Percentiles rank a stretch among this genome's conserved stretches.
These are phyloP conservation scores for Nyleta sp. DNA, from an alignment of 2,888 invertebrate species.

Conservation along the genomic window DNA sequence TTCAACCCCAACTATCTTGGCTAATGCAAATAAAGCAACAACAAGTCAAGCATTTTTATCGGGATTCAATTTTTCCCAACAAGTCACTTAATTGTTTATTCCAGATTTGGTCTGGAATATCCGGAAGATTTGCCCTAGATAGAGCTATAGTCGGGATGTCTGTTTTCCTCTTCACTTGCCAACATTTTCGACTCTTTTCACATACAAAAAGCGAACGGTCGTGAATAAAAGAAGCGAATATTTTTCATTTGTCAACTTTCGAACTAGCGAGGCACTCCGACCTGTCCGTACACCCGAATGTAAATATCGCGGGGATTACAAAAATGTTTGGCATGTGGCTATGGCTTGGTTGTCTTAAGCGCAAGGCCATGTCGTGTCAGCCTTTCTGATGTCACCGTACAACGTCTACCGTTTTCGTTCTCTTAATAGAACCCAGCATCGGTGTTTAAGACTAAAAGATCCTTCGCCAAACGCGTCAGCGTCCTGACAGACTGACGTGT, in stretches of 20 bases:
- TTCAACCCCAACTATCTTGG: too few relatives aligned
- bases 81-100: too few relatives aligned
- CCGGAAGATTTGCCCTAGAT: too few relatives aligned
- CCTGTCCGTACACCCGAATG: constrained; percentile 48
- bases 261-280: background rate
- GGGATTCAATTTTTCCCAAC: too few relatives aligned
- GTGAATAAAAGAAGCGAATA: constrained; percentile 20
- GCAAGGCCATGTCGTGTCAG: constrained; percentile 79
- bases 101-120: too few relatives aligned
- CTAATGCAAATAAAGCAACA: too few relatives aligned
- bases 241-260: constrained; percentile 51
- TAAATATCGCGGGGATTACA: constrained; percentile 67
- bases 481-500: constrained; percentile 72
- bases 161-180: too few relatives aligned
- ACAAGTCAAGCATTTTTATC: too few relatives aligned
- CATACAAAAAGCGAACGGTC: background rate
- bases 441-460: constrained; percentile 67
- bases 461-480: constrained; percentile 62
- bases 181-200: too few relatives aligned
- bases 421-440: constrained; percentile 75
- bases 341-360: constrained; percentile 71
- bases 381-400: constrained; percentile 69
- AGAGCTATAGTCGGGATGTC: too few relatives aligned
- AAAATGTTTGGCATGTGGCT: constrained; percentile 68
- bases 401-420: constrained; percentile 73